Evolutionary conservation across 2,113 vertebrate genomes (phyloP).

Genomic region (Macaca nemestrina): DNA sequence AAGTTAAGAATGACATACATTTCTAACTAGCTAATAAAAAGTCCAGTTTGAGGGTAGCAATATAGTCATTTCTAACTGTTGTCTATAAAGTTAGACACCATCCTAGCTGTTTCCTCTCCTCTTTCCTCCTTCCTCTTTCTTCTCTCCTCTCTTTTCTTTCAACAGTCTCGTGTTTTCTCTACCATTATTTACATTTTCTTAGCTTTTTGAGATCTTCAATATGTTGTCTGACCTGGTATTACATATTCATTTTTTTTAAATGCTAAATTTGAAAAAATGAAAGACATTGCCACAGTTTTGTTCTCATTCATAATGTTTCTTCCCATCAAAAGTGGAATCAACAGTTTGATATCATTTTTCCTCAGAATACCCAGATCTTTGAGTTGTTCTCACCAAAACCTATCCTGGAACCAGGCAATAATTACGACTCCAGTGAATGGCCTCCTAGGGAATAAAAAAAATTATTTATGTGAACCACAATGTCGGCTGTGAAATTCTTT

Average conservation of each 20-base stretch:
- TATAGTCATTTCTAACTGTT: not conserved
- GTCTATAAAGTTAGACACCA: fast-evolving
- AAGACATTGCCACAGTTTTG: not conserved
- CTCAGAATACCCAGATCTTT: not conserved
- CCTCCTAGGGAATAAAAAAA: no score
- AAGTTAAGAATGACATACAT: not conserved
- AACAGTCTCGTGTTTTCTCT: not conserved
- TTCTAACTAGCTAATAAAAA: not conserved
- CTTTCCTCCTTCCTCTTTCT: not conserved
- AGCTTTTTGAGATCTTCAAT: not conserved
- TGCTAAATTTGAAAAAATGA: not conserved
- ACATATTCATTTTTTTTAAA: not conserved
- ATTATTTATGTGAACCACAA: not conserved
- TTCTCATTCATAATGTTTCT: not conserved
- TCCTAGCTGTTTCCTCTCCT: not conserved
- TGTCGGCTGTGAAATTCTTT: not conserved
- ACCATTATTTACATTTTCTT: not conserved
- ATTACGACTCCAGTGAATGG: not conserved
- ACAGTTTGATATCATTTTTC: not conserved
- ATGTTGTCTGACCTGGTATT: not conserved
- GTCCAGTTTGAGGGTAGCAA: not conserved
- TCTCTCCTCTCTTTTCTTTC: not conserved
- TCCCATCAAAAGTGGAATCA: not conserved
- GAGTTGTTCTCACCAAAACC: not conserved
- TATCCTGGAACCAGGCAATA: not conserved